Base-by-base conservation (phyloP, 1,140 invertebrate species). In the Phortica variegata region DNA sequence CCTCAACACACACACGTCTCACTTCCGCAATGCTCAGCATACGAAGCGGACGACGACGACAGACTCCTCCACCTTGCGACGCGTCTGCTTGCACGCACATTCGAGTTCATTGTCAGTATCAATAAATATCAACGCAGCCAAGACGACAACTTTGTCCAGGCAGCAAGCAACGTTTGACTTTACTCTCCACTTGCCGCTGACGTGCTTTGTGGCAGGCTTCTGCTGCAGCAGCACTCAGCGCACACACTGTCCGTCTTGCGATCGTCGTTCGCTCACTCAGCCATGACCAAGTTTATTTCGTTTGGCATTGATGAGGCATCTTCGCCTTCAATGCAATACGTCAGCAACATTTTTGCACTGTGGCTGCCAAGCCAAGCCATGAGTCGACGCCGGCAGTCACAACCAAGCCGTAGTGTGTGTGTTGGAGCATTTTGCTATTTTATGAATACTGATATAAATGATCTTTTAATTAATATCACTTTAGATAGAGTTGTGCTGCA, bases 401-500 rank as follows among this genome's bases (percentile, higher is more conserved):
- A 19, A 7, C 37, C 5, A 39, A 12, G 12, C 26, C 26, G 12
- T 12, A 7, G 6, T 39, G 19, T 19, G 18, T 18, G 4, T 43
- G 43, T 47, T 40, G 19, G 36, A 62, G 53, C 61, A 65, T 70
- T 70, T 65, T 56, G 59, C 65, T 70, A 70, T 70, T 70, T 70
- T 70, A 70, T 65, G 66, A 63, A 56, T 66, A 65, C 54, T 61
- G 65, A 70, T 70, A 70, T 70, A 70, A 70, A 70, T 70, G 65
- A 70, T 65, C 66, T 70, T 70, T 70, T 65, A 70, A 70, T 70
- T 70, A 70, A 70, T 70, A 70, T 70, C 65, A 70, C 65, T 70
- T 70, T 65, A 70, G 65, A 70, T 70, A 70, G 65, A 51, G 42
- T n/a, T 19, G 37, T 38, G 36, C 36, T 26, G 8, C 17, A 17